Conservation (phyloP, 2,797 vertebrate species). For the Falco columbarius region DNA sequence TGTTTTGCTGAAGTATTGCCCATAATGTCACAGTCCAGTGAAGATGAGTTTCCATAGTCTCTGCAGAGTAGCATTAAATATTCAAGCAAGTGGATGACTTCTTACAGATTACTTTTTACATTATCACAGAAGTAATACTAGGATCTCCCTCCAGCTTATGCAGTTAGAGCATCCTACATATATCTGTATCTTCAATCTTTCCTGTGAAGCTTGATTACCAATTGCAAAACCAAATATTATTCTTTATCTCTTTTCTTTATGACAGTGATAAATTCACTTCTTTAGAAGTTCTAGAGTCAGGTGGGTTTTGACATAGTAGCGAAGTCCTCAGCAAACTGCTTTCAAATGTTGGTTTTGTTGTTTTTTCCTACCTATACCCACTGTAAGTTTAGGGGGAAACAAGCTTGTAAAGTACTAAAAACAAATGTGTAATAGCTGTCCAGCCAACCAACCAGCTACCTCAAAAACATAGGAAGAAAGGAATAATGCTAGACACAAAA, state of each 20-base stretch:
- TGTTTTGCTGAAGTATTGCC: background rate
- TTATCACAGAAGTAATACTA: background rate
- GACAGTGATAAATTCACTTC: background rate
- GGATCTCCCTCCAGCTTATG: background rate
- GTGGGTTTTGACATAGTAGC: background rate
- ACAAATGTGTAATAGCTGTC: background rate
- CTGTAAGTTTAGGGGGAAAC: fast-evolving
- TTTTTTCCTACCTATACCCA: background rate
- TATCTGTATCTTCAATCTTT: background rate
- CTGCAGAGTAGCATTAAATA: background rate
- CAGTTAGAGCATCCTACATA: background rate
- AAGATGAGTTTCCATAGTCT: background rate
- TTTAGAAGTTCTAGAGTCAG: background rate
- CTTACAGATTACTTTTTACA: background rate
- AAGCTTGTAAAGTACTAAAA: background rate
- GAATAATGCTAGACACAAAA: background rate
- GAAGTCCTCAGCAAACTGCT: background rate
- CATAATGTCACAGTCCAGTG: background rate
- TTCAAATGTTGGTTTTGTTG: background rate
- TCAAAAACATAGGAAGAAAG: background rate
- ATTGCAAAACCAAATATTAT: background rate
- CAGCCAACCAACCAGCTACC: background rate
- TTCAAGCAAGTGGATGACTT: background rate
- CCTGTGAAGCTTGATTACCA: background rate
- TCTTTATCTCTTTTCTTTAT: background rate